Base-by-base conservation (phyloP, 1,140 invertebrate species). In the Drosophila littoralis region DNA sequence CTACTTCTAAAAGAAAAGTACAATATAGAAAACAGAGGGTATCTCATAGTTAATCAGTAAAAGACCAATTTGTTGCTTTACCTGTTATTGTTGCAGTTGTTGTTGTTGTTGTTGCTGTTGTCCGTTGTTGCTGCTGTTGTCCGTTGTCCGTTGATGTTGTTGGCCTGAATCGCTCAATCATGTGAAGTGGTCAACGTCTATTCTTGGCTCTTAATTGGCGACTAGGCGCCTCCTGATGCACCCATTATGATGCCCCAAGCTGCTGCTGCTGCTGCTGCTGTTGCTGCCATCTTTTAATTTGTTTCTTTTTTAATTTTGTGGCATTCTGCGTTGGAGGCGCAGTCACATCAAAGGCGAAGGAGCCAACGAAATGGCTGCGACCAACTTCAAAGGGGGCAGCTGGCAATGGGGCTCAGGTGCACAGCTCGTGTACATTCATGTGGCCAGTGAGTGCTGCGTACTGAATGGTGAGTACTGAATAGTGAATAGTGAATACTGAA, bases 161-260 rank as follows among this genome's bases (percentile, higher is more conserved):
- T 86, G 84, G 77, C 83, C 83, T 82, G 46, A 83, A 88, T 88
- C 79, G 80, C 77, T 86, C 83, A 88, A 81, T 86, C 83, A 86
- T 88, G 79, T 86, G 79, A 82, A 86, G 83, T 86, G 83, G 83
- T 86, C 79, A 85, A 77, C 78, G 43, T 57, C 58, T 69, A 75
- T 75, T 67, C 46, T 59, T 63, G 59, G 74, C 61, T 38, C 42
- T 75, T 88, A 88, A 83, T 83, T 83, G 81, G 73, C 73, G 46
- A 80, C 46, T 46, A 79, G 81, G 81, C 81, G 81, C 81, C 81
- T 80, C 50, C 71, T 75, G 68, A 81, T 72, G 63, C 67, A 58
- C 54, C 72, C 84, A 85, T 88, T 79, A 73, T 51, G 79, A 86
- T 75, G 69, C 58, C 32, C 36, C 36, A 42, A 12, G 28, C 36